These are phyloP conservation scores for Eupithecia dodoneata DNA, from an alignment of 2,888 invertebrate species.

Conservation along the genomic window DNA sequence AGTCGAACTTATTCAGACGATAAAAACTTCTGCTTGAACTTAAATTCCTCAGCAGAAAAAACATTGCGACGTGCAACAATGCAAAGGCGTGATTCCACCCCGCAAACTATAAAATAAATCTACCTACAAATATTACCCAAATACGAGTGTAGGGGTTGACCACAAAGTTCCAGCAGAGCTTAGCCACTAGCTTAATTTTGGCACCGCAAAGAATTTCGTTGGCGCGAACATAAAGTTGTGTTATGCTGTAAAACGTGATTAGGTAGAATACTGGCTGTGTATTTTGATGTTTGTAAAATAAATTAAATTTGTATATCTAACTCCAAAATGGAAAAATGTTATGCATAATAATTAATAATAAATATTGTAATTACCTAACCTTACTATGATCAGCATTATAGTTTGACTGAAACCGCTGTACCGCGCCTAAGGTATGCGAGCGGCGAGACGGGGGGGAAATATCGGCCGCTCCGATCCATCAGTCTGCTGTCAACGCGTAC, in stretches of 20 bases:
- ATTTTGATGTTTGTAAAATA: background rate
- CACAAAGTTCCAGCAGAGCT: constrained; percentile 61
- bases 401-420: too few species aligned
- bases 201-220: constrained; percentile 55
- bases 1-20: background rate
- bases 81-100: background rate
- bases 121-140: constrained; percentile 45
- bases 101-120: constrained; percentile 2
- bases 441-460: too few species aligned
- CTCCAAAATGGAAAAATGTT: background rate
- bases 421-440: too few species aligned
- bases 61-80: background rate
- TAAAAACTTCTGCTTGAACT: background rate
- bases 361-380: background rate
- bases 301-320: background rate
- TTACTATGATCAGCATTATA: background rate
- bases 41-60: background rate
- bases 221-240: constrained; percentile 26
- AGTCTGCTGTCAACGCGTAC: too few species aligned
- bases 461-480: too few species aligned
- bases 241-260: constrained; percentile 21
- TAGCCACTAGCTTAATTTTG: constrained; percentile 53
- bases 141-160: constrained; percentile 56
- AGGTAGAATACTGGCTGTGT: background rate
- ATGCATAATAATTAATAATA: too few species aligned